Conservation (phyloP, 2,888 invertebrate genomes). For the Bruchidius siliquastri region DNA sequence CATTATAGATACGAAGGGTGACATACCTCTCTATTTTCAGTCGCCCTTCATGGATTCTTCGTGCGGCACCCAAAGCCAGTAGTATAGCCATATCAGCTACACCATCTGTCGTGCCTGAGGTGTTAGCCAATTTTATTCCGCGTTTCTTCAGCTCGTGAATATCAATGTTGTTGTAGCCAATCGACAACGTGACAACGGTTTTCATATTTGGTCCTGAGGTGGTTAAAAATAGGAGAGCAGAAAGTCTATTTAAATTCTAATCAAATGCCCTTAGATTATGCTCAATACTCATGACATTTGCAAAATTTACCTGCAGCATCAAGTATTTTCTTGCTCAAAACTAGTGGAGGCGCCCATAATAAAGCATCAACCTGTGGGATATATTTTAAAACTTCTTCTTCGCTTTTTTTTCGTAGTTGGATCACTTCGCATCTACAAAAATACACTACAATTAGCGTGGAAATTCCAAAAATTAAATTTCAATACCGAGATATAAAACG, state of each 20-base stretch:
- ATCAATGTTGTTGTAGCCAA: slow-evolving; percentile 82
- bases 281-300: too few species aligned
- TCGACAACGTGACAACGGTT: slow-evolving; percentile 77
- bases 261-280: too few species aligned
- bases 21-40: slow-evolving; percentile 57
- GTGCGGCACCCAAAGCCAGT: slow-evolving; percentile 68
- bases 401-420: not conserved
- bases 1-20: too few species aligned
- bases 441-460: too few species aligned
- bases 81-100: slow-evolving; percentile 82
- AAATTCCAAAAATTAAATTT: too few species aligned
- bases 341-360: not conserved
- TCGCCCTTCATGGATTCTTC: slow-evolving; percentile 73
- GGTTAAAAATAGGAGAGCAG: too few species aligned
- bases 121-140: slow-evolving; percentile 74
- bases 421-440: not conserved
- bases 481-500: too few species aligned
- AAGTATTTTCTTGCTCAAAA: not conserved
- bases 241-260: too few species aligned
- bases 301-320: slow-evolving; percentile 1
- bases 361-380: not conserved
- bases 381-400: not conserved
- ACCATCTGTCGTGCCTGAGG: slow-evolving; percentile 69
- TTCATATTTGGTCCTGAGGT: slow-evolving; percentile 52
- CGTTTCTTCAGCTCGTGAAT: slow-evolving; percentile 63